Conservation (phyloP, 2,797 vertebrate genomes). For the Diplodus sargus region DNA sequence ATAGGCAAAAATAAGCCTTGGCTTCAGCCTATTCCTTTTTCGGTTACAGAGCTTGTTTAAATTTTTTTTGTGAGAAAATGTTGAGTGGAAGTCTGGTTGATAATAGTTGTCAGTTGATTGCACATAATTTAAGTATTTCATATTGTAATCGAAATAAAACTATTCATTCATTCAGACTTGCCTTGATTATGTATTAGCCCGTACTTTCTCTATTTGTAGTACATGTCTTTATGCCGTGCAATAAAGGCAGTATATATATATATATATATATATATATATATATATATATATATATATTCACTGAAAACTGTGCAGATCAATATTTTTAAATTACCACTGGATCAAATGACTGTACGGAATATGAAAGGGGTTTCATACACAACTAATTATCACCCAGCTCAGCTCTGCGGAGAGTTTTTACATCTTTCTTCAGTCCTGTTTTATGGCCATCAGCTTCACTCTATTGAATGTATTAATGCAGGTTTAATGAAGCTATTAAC, state of each 20-base stretch:
- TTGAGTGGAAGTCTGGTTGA: too few relatives aligned
- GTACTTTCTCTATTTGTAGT: neutral
- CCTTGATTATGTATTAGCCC: neutral
- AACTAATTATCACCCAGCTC: neutral
- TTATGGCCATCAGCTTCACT: neutral
- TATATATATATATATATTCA: neutral
- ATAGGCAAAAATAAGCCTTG: too few relatives aligned
- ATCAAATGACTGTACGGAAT: neutral
- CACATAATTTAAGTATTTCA: too few relatives aligned
- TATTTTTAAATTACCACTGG: neutral
- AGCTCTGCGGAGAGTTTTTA: neutral
- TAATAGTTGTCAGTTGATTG: too few relatives aligned
- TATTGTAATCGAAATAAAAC: too few relatives aligned
- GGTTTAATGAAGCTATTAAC: neutral
- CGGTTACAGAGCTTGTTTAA: too few relatives aligned
- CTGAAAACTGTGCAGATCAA: neutral
- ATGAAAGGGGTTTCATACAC: neutral
- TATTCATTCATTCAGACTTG: too few relatives aligned
- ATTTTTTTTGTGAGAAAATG: too few relatives aligned
- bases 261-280: neutral
- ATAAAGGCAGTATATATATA: neutral
- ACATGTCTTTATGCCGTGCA: too few relatives aligned
- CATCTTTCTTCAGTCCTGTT: neutral
- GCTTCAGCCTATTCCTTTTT: too few relatives aligned
- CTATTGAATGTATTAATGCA: neutral